phyloP scores from a whole-genome alignment of 1,140 invertebrate species.

The Pygmarrhopalites habei region DNA sequence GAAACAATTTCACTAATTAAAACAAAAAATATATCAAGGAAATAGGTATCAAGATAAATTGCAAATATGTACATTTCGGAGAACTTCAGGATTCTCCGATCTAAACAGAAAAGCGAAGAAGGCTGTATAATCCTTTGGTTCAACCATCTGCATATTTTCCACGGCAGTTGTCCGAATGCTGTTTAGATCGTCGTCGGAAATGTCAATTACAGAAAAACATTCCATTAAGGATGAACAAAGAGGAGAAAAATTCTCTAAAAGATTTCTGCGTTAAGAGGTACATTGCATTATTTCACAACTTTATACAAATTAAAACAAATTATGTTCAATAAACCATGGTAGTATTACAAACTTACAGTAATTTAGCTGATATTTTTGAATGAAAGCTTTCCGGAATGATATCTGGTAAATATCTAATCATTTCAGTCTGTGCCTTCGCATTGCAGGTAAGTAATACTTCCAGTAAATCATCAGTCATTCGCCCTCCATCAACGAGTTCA shows the following conservation, averaged over 20 bases:
- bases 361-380: slow-evolving; percentile 14
- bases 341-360: slow-evolving; percentile 24
- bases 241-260: slow-evolving; percentile 10
- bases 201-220: slow-evolving; percentile 29
- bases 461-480: slow-evolving; percentile 3
- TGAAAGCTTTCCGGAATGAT: slow-evolving; percentile 24
- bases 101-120: slow-evolving; percentile 30
- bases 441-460: slow-evolving; percentile 19
- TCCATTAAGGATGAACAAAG: slow-evolving; percentile 25
- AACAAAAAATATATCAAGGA: too few relatives aligned
- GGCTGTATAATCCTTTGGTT: slow-evolving; percentile 23
- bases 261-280: not conserved
- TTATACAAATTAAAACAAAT: not conserved
- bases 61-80: slow-evolving; percentile 20
- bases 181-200: slow-evolving; percentile 8
- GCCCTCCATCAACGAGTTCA: slow-evolving; percentile 12
- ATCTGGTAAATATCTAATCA: slow-evolving; percentile 27
- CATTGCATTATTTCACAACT: not conserved
- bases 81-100: slow-evolving; percentile 3
- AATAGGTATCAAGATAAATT: not conserved
- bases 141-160: slow-evolving; percentile 23
- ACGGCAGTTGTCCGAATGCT: slow-evolving; percentile 22
- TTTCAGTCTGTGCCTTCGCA: slow-evolving; percentile 11
- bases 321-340: too few relatives aligned
- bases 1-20: too few relatives aligned